Percentiles rank a stretch among this genome's conserved stretches.
These are phyloP conservation scores for Isurus oxyrinchus DNA, from an alignment of 2,113 vertebrate species.

Conservation along the genomic window DNA sequence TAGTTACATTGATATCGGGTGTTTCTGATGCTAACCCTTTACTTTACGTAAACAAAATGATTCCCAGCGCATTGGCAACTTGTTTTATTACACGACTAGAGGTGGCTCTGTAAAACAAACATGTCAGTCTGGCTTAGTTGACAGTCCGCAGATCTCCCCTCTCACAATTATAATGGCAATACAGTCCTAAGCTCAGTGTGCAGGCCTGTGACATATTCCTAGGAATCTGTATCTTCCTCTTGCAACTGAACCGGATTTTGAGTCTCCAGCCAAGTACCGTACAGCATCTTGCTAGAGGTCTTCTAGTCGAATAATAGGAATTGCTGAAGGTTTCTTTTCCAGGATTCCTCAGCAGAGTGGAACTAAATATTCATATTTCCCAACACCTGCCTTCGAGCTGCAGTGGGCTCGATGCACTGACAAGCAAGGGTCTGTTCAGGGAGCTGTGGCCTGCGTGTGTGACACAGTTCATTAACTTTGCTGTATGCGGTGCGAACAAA, in stretches of 20 bases:
- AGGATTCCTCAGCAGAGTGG: not conserved
- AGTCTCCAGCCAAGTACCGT: not conserved
- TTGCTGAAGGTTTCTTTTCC: not conserved
- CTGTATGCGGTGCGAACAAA: not conserved
- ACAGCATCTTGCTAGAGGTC: not conserved
- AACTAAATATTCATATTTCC: conserved; percentile 2
- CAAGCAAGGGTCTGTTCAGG: not conserved
- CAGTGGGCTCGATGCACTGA: not conserved
- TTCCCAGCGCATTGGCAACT: not conserved
- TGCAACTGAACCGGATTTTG: not conserved
- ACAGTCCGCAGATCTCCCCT: not conserved
- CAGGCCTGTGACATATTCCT: not conserved
- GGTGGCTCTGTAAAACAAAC: not conserved
- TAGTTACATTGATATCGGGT: no score
- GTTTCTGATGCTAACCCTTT: no score
- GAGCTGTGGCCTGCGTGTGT: not conserved
- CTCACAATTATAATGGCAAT: not conserved
- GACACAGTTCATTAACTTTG: not conserved
- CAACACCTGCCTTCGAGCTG: not conserved
- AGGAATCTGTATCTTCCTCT: no score
- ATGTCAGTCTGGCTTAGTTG: not conserved
- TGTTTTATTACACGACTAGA: not conserved
- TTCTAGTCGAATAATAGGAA: not conserved
- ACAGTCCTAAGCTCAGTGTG: not conserved
- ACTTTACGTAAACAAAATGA: not conserved